Evolutionary conservation across 2,113 vertebrate species (phyloP).

Genomic region (Phrynosoma blainvillii): DNA sequence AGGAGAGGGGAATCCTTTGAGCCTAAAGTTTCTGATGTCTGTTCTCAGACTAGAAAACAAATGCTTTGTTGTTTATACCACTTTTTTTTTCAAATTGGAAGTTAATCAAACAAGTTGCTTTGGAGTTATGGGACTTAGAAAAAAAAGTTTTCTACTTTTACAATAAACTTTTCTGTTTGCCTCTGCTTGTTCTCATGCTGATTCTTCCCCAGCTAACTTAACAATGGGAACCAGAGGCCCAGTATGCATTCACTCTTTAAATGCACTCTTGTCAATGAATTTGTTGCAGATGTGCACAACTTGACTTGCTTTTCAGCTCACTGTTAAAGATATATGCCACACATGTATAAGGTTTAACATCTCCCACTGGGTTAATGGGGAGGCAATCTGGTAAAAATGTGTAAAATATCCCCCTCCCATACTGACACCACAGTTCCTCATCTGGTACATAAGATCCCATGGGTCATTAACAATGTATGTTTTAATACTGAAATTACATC

Average conservation of each 20-base stretch:
- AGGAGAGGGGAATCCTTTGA: conserved; percentile 9
- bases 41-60: conserved; percentile 16
- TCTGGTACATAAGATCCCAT: too few species aligned
- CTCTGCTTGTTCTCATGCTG: neutral
- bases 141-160: neutral
- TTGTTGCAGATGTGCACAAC: neutral
- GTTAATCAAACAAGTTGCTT: conserved; percentile 26
- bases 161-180: conserved; percentile 13
- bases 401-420: too few species aligned
- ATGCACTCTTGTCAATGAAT: neutral
- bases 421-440: too few species aligned
- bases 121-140: neutral
- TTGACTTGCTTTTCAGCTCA: neutral
- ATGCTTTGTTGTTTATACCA: neutral
- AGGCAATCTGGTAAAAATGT: too few species aligned
- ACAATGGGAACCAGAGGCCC: neutral
- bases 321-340: neutral
- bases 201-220: neutral
- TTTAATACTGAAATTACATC: too few species aligned
- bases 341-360: neutral
- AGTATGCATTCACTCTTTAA: neutral
- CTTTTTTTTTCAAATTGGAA: neutral
- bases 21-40: neutral
- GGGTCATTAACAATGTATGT: too few species aligned
- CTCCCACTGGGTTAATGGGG: neutral